Evolutionary conservation across 2,113 vertebrate species (phyloP).

Genomic region (Cavia porcellus): DNA sequence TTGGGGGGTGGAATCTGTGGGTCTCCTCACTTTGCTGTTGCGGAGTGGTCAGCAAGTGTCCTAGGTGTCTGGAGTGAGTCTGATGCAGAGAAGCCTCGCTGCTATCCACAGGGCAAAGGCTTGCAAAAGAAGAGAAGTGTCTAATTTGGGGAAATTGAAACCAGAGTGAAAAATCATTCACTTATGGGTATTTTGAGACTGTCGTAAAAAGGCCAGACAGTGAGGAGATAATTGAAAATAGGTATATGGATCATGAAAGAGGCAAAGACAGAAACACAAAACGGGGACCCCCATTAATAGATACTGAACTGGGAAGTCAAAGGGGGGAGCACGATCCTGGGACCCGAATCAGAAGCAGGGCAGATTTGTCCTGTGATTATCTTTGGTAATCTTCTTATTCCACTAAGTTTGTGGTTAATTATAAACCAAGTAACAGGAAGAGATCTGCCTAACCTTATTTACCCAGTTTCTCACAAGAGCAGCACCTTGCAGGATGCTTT

Average conservation of each 20-base stretch:
- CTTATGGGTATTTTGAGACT: neutral
- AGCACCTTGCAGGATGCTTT: neutral
- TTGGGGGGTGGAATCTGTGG: neutral
- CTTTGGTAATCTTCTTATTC: neutral
- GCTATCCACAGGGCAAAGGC: neutral
- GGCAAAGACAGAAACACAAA: neutral
- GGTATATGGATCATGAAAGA: neutral
- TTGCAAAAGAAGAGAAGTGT: neutral
- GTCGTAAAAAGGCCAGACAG: neutral
- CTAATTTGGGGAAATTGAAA: accelerated
- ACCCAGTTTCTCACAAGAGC: neutral
- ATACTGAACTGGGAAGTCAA: neutral
- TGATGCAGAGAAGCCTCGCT: neutral
- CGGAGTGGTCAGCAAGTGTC: constrained; percentile 22
- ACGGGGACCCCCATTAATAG: neutral
- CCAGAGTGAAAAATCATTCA: neutral
- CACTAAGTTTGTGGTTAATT: neutral
- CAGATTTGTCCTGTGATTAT: neutral
- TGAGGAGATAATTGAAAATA: neutral
- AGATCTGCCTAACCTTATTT: neutral
- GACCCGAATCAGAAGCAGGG: neutral
- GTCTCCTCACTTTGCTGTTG: constrained; percentile 21
- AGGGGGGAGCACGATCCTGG: neutral
- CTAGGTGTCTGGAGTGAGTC: neutral
- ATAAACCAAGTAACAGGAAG: neutral